Evolutionary conservation across 2,113 vertebrate genomes (phyloP).

Genomic region (Alosa alosa): DNA sequence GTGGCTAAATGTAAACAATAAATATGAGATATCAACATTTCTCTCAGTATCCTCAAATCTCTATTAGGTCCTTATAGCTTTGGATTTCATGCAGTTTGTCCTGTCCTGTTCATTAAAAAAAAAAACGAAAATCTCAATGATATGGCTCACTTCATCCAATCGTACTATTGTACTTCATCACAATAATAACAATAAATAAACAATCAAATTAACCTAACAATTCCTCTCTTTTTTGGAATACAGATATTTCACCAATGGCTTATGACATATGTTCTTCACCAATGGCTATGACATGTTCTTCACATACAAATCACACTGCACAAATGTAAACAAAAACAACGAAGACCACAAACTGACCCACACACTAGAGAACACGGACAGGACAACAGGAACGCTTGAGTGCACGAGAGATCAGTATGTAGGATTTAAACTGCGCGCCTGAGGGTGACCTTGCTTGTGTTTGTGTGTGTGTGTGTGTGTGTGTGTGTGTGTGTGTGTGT

Average conservation of each 20-base stretch:
- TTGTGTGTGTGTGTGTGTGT: background rate
- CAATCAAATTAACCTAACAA: conserved; percentile 41
- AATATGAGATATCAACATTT: conserved; percentile 44
- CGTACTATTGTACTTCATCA: conserved; percentile 34
- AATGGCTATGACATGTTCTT: conserved; percentile 42
- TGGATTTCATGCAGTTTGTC: conserved; percentile 28
- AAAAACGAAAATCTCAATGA: conserved; percentile 38
- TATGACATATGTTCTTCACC: conserved; percentile 21
- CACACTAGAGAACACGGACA: conserved; percentile 5
- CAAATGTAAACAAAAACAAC: conserved; percentile 53
- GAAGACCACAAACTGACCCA: conserved; percentile 30
- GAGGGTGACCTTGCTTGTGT: conserved; percentile 17
- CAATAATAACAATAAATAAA: conserved; percentile 57
- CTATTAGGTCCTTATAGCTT: conserved; percentile 22
- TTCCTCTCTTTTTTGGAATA: conserved; percentile 29
- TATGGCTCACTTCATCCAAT: conserved; percentile 47
- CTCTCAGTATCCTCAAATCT: conserved; percentile 22
- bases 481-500: conserved; percentile 28
- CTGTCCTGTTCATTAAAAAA: conserved; percentile 45
- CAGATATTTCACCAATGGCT: conserved; percentile 54
- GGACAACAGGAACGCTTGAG: background rate
- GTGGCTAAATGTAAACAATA: conserved; percentile 51
- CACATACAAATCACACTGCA: conserved; percentile 24
- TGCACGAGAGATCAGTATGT: background rate
- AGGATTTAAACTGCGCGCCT: background rate